phyloP scores from a whole-genome alignment of 1,140 invertebrate species.

The Hyles euphorbiae region DNA sequence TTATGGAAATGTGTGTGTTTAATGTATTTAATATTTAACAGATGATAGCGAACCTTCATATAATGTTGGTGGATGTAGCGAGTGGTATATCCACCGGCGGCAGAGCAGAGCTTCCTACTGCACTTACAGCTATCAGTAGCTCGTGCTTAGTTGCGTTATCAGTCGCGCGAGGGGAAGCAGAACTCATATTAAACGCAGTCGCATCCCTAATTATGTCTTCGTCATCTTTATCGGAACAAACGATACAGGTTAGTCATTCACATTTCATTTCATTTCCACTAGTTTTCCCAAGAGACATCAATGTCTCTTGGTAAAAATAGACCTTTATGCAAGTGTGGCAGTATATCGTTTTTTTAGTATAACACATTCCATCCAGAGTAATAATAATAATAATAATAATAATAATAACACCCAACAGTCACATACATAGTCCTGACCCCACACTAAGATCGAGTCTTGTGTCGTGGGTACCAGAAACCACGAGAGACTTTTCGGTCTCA shows the following conservation, averaged over 20 bases:
- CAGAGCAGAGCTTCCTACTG: slow-evolving; percentile 83
- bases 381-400: too few species aligned
- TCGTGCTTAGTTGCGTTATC: slow-evolving; percentile 93
- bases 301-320: background rate
- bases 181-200: slow-evolving; percentile 90
- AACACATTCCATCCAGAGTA: too few species aligned
- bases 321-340: background rate
- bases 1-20: too few species aligned
- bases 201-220: slow-evolving; percentile 92
- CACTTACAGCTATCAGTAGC: slow-evolving; percentile 90
- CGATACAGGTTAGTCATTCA: slow-evolving; percentile 80
- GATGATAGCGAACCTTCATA: slow-evolving; percentile 59
- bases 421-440: too few species aligned
- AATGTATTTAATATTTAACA: slow-evolving; percentile 13
- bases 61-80: slow-evolving; percentile 58
- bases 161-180: slow-evolving; percentile 95
- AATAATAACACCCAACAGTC: too few species aligned
- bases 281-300: background rate
- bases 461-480: too few species aligned
- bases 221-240: slow-evolving; percentile 84
- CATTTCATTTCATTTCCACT: background rate
- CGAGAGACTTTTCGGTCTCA: too few species aligned
- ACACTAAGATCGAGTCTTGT: too few species aligned
- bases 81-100: slow-evolving; percentile 70
- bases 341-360: too few species aligned